Base-by-base conservation (phyloP, 2,797 vertebrate species). In the Jordanella pulchra region DNA sequence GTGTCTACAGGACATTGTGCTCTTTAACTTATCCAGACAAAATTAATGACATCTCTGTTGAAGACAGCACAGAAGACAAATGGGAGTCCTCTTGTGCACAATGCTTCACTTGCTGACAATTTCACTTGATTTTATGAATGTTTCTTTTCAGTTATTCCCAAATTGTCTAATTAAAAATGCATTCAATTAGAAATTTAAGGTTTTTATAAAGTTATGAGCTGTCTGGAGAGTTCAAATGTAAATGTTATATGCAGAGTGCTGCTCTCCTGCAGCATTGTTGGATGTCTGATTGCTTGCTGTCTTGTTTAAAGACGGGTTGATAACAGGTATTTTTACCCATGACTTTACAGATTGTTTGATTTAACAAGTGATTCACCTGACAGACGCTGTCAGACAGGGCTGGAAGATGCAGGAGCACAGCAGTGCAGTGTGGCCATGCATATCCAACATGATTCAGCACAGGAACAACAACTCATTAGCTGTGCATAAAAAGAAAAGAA, bases 401-500 rank as follows among this genome's bases (percentile, higher is more conserved):
- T 47, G 7, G 64, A 47, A 1, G 21, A 3, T 65, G 30, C 42
- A 66, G 17, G 30, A 60, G 18, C 6, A 30, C 39, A 13, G 56
- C 42, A 51, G 25, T 25, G 39, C 21, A 9, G 0, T 65, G 61
- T 65, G 27, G 21, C 44, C 47, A 61, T 44, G 25, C n/a, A 64
- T 7, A 69, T 3, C 17, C 48, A 68, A 27, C 45, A 65, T 56
- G 32, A 50, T 53, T 53, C 15, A 28, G 12, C 17, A 25, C 30
- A 35, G 69, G 28, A 71, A 42, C 48, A 64, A 23, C 17, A 56
- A 21, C 39, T 73, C 51, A n/a, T 73, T 73, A 56, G 14, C 4
- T 55, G 35, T 53, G 35, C n/a, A 58, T 28, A 23, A 44, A 53
- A 21, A 30, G 25, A 23, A 13, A 45, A 50, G 58, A 6, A 21